phyloP scores from a whole-genome alignment of 2,888 invertebrate genomes.

The Gymnosoma rotundatum region DNA sequence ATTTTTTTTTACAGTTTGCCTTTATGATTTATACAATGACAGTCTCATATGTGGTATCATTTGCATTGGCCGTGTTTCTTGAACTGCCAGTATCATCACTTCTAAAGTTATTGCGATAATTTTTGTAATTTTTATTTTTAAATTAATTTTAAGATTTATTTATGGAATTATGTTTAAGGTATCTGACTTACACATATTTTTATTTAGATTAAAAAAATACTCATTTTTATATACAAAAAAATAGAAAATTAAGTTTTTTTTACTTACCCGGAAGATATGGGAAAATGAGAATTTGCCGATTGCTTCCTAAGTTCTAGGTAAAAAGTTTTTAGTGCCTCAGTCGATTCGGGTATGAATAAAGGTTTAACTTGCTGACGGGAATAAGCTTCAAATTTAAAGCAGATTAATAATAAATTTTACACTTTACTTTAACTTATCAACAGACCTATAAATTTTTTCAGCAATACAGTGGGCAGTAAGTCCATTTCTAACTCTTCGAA shows the following conservation, averaged over 20 bases:
- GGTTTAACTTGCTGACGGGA: conserved; percentile 94
- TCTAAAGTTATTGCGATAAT: conserved; percentile 75
- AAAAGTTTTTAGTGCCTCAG: conserved; percentile 88
- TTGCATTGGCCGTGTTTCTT: conserved; percentile 76
- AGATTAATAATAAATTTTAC: neutral
- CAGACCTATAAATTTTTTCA: conserved; percentile 91
- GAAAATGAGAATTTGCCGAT: conserved; percentile 83
- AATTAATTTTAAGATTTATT: neutral
- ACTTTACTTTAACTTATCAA: neutral
- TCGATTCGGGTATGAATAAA: conserved; percentile 88
- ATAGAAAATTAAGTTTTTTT: neutral
- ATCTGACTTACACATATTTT: conserved; percentile 18
- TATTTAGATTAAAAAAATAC: conserved; percentile 35
- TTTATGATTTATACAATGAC: conserved; percentile 76
- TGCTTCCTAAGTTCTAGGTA: conserved; percentile 89
- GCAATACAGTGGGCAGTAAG: conserved; percentile 87
- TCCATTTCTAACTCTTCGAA: conserved; percentile 86
- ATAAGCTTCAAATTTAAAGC: conserved; percentile 84
- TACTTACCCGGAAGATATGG: conserved; percentile 87
- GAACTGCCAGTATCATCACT: conserved; percentile 78
- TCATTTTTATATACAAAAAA: neutral
- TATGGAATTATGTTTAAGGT: conserved; percentile 32
- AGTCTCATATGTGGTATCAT: conserved; percentile 76
- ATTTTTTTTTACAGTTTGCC: conserved; percentile 74
- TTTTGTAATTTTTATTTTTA: conserved; percentile 11